Conservation (phyloP, 2,113 vertebrate genomes). For the Seriola quinqueradiata region DNA sequence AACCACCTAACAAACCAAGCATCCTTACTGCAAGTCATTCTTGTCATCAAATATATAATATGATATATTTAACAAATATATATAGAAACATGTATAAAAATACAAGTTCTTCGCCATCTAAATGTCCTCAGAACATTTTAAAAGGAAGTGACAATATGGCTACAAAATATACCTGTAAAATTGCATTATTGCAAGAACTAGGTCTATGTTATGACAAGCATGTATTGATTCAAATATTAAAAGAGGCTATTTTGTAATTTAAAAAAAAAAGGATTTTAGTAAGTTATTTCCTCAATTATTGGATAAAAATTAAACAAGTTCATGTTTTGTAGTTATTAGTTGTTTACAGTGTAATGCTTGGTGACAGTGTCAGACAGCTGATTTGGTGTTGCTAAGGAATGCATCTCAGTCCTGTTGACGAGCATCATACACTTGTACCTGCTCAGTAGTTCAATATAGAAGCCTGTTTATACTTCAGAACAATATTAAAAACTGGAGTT, state of each 20-base stretch:
- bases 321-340: constrained; percentile 86
- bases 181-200: constrained; percentile 79
- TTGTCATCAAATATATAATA: constrained; percentile 76
- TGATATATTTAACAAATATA: constrained; percentile 77
- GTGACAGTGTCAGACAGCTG: constrained; percentile 76
- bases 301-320: constrained; percentile 76
- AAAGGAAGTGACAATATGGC: constrained; percentile 74
- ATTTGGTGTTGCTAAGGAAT: constrained; percentile 70
- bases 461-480: constrained; percentile 48
- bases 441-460: constrained; percentile 52
- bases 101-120: constrained; percentile 75
- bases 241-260: constrained; percentile 87
- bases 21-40: constrained; percentile 77
- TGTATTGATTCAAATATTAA: constrained; percentile 82
- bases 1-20: constrained; percentile 69
- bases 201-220: constrained; percentile 82
- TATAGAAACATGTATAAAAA: constrained; percentile 77
- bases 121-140: constrained; percentile 74
- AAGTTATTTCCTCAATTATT: constrained; percentile 84
- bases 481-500: constrained; percentile 43
- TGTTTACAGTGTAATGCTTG: constrained; percentile 81
- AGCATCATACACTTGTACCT: constrained; percentile 47
- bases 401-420: constrained; percentile 61
- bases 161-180: constrained; percentile 79
- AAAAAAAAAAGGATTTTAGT: constrained; percentile 81